Conservation (phyloP, 2,797 vertebrate species). For the Poeciliopsis turneri region DNA sequence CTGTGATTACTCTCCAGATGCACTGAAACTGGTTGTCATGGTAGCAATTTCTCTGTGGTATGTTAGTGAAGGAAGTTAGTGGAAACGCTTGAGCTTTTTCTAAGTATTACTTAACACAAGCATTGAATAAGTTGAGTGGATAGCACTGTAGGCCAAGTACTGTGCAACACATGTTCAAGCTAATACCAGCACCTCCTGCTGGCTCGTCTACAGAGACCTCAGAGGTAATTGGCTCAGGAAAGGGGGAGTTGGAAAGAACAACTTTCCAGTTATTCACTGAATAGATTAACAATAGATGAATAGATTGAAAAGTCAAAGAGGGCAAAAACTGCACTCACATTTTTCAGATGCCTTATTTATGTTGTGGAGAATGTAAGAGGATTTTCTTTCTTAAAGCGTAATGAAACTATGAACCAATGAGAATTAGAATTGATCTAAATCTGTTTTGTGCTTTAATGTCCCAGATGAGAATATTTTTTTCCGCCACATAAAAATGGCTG, state of each 20-base stretch:
- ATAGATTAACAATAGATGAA: too few species aligned
- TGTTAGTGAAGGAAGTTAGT: neutral
- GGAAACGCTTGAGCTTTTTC: neutral
- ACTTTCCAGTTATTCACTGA: neutral
- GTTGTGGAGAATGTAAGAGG: neutral
- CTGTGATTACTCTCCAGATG: too few species aligned
- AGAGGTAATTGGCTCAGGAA: constrained; percentile 1
- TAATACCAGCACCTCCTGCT: neutral
- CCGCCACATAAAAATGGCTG: neutral
- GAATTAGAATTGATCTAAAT: neutral
- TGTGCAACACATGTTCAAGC: neutral
- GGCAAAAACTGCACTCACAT: neutral
- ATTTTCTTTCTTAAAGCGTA: neutral
- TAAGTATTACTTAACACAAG: neutral
- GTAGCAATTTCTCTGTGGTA: neutral
- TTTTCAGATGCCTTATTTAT: neutral
- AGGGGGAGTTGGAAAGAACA: neutral
- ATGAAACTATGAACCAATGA: neutral
- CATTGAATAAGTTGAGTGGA: neutral
- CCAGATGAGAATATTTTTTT: neutral
- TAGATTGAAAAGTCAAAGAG: neutral
- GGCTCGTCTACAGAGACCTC: neutral
- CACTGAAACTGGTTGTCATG: neutral
- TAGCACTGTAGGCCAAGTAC: neutral
- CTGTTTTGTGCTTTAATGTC: neutral